Percentiles rank a stretch among this genome's conserved stretches.
Conservation (phyloP, 2,113 vertebrate species). For the Marmota monax region DNA sequence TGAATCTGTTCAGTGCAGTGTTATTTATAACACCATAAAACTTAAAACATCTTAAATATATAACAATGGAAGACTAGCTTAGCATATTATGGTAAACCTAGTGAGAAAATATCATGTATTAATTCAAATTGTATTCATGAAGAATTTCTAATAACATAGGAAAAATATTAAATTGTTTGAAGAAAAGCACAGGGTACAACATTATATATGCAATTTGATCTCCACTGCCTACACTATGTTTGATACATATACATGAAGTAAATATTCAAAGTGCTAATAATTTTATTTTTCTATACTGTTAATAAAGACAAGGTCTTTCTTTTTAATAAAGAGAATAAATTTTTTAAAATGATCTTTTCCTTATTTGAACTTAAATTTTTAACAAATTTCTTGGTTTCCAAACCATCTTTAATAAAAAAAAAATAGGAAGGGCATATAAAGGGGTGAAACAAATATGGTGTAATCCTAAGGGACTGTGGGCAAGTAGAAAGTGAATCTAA, state of each 20-base stretch:
- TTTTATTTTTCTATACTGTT: neutral
- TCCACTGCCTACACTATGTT: neutral
- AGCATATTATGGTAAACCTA: neutral
- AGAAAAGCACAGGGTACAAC: neutral
- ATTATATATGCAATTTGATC: neutral
- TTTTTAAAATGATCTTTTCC: neutral
- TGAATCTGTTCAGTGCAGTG: neutral
- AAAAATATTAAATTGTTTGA: neutral
- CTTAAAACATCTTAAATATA: neutral
- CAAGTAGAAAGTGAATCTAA: neutral
- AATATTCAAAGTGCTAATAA: neutral
- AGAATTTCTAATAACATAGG: neutral
- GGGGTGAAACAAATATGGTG: neutral
- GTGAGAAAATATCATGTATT: neutral
- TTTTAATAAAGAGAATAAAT: slow-evolving; percentile 5
- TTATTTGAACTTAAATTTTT: neutral
- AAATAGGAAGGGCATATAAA: neutral
- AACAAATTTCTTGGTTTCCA: slow-evolving; percentile 23
- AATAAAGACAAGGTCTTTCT: neutral
- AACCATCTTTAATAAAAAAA: neutral
- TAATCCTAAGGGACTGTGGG: neutral
- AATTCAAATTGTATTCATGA: neutral
- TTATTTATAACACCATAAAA: neutral
- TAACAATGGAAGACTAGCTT: neutral
- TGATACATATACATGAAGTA: neutral